These are phyloP conservation scores for Osmoderma eremita DNA, from an alignment of 2,888 invertebrate species.

Conservation along the genomic window DNA sequence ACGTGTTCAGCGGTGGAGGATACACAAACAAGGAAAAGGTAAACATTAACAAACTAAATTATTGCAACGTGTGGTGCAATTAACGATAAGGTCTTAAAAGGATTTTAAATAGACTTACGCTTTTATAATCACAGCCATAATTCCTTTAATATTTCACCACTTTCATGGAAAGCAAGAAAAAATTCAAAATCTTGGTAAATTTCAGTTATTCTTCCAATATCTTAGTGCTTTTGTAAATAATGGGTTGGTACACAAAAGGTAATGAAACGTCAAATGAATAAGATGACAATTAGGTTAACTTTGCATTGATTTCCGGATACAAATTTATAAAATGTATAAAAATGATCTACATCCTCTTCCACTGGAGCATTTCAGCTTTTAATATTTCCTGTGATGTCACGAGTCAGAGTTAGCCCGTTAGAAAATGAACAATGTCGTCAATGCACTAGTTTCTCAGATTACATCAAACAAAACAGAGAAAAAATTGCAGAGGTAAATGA, in stretches of 20 bases:
- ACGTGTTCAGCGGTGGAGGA: no score
- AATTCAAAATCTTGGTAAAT: not conserved
- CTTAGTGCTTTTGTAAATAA: no score
- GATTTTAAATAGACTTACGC: conserved; percentile 44
- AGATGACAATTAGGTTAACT: conserved; percentile 38
- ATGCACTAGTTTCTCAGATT: conserved; percentile 62
- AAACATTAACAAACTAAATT: not conserved
- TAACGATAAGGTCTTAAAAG: not conserved
- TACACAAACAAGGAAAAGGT: no score
- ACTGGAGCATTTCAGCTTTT: conserved; percentile 7
- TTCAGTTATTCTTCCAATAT: no score
- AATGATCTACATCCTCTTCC: conserved; percentile 15
- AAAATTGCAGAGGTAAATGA: conserved; percentile 44
- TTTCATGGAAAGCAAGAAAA: not conserved
- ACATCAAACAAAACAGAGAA: conserved; percentile 59
- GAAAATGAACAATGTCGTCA: conserved; percentile 62
- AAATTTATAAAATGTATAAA: conserved; percentile 20
- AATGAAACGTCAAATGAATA: conserved; percentile 1
- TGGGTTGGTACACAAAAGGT: not conserved
- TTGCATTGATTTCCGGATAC: not conserved
- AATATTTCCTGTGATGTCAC: conserved; percentile 55
- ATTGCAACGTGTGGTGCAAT: conserved; percentile 17
- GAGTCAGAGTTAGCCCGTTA: conserved; percentile 59
- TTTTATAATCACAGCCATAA: conserved; percentile 47
- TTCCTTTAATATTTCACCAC: not conserved